Evolutionary conservation across 2,113 vertebrate species (phyloP).

Genomic region (Hystrix brachyura): DNA sequence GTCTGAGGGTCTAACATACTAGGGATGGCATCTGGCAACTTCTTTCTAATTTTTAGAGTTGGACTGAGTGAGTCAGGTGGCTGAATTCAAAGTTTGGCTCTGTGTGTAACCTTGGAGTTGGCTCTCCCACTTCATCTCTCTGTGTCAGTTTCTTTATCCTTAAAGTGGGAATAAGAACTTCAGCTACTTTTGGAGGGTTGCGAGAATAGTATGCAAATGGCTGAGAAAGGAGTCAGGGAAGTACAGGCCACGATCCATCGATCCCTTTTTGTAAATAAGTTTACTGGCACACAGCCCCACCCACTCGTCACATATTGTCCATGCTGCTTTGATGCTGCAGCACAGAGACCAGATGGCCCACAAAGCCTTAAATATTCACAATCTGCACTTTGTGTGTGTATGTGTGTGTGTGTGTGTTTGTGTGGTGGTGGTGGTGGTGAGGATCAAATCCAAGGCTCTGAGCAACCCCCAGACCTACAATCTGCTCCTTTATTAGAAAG

Average conservation of each 20-base stretch:
- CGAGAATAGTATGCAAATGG: not conserved
- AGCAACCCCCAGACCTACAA: not conserved
- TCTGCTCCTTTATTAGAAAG: not conserved
- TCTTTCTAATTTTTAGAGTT: not conserved
- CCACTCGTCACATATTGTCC: not conserved
- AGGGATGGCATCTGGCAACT: not conserved
- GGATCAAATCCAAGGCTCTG: not conserved
- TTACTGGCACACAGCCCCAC: not conserved
- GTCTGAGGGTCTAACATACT: not conserved
- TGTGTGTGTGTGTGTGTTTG: too few species aligned
- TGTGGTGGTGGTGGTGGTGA: not conserved
- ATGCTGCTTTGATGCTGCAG: not conserved
- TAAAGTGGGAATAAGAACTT: not conserved
- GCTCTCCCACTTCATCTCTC: not conserved
- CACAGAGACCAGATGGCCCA: not conserved
- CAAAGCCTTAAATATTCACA: not conserved
- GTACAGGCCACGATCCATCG: accelerated
- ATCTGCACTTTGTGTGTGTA: not conserved
- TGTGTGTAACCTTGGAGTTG: too few species aligned
- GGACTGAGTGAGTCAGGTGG: not conserved
- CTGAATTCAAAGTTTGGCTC: not conserved
- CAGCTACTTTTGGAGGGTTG: not conserved
- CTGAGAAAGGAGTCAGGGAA: not conserved
- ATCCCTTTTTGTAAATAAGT: not conserved
- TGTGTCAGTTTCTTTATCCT: not conserved